Evolutionary conservation across 2,888 invertebrate species (phyloP), one percentile per base, ranked within the genome.

Genomic region (Oscheius sp.): DNA sequence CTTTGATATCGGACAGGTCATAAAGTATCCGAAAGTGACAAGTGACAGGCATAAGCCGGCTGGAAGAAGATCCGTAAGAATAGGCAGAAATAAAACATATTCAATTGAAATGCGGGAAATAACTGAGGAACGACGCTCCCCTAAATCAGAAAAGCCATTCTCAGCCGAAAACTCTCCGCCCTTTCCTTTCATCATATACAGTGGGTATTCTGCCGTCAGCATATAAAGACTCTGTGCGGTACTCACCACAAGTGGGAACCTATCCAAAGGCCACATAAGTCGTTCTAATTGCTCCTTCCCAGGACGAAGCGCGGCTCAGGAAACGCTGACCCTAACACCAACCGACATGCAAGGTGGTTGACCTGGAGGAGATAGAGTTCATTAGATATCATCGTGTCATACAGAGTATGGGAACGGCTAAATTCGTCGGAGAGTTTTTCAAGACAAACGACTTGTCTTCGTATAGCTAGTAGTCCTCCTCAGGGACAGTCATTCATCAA

Each of bases 391-490:
- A 14, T 20, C 41, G 20, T 24, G 47, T 12, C 22, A 47, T 47
- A 47, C 20, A 24, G 32, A 20, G n/a, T 54, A 33, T 54, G 54
- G 54, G 54, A 54, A 54, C 47, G 47, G 41, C 20, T 47, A 20
- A 47, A 9, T 24, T 20, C 22, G 24, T 47, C 47, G 12, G 33
- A 54, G 54, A 36, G 44, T 59, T 59, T 59, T 59, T 59, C 44
- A 44, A 26, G 28, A 59, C 59, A 59, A 59, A 59, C 59, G 59
- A 59, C 59, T 59, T 59, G 59, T 59, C 59, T 59, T 59, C 59
- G 44, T 59, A 44, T 59, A 59, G 38, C 57, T 12, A 30, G 28
- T 26, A 59, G 8, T 44, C 45, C 44, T 59, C 59, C 59, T 59
- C 59, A 41, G 59, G 59, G 57, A 57, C 57, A 24, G 44, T 44